Evolutionary conservation across 2,113 vertebrate species (phyloP).

Genomic region (Leptocoma aspasia): DNA sequence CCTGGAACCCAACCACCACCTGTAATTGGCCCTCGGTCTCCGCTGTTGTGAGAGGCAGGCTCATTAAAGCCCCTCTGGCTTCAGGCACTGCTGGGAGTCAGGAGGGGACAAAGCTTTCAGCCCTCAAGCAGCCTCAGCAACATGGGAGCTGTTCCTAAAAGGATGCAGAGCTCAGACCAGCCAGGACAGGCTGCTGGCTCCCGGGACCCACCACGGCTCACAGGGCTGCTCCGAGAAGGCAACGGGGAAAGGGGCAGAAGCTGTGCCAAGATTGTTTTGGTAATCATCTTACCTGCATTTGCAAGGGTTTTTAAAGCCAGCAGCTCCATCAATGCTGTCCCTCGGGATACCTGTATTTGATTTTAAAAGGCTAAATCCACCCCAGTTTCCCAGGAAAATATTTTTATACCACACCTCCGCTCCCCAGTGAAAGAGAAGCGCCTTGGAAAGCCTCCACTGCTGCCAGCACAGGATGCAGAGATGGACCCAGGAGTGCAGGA

Average conservation of each 20-base stretch:
- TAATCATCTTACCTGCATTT: neutral
- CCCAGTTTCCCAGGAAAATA: neutral
- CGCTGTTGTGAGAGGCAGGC: neutral
- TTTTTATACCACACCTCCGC: neutral
- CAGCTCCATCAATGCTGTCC: neutral
- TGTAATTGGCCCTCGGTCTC: neutral
- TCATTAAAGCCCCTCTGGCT: neutral
- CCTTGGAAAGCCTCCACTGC: neutral
- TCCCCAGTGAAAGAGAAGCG: neutral
- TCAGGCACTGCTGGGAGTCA: neutral
- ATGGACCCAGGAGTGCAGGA: neutral
- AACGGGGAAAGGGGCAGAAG: neutral
- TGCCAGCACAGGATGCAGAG: neutral
- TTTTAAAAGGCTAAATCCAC: neutral
- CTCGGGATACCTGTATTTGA: neutral
- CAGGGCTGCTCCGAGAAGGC: neutral
- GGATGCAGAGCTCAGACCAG: fast-evolving
- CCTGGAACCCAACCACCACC: neutral
- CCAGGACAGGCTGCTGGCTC: neutral
- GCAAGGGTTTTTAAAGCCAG: neutral
- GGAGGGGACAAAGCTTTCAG: neutral
- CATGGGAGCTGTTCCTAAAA: fast-evolving
- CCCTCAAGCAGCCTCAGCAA: neutral
- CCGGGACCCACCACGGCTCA: fast-evolving
- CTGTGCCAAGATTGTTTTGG: neutral